A percentile compares a stretch with the other conserved stretches of the same genome.
Conservation (phyloP, 2,797 vertebrate genomes). For the Gymnoscopelus braueri region DNA sequence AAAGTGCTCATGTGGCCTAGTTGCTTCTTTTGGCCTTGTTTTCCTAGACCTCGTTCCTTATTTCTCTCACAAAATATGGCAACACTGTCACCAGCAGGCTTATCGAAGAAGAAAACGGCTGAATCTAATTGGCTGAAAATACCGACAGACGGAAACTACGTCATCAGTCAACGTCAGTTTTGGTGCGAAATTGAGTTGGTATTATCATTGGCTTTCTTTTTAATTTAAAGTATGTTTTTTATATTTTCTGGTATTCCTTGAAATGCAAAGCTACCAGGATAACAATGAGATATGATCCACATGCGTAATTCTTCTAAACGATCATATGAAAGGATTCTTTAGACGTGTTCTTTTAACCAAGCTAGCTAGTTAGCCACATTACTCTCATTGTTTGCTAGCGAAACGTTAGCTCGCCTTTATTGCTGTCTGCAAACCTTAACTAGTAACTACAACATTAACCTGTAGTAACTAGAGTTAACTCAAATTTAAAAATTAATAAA, state of each 20-base stretch:
- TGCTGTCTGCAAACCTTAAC: not conserved
- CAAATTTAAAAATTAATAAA: too few species aligned
- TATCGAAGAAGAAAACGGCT: conserved; percentile 16
- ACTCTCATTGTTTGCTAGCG: conserved; percentile 70
- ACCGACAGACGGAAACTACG: conserved; percentile 44
- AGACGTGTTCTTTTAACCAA: conserved; percentile 16
- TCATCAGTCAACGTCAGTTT: conserved; percentile 47
- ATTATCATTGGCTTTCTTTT: conserved; percentile 11
- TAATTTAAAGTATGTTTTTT: conserved; percentile 16
- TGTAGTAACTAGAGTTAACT: too few species aligned
- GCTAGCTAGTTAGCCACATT: conserved; percentile 11
- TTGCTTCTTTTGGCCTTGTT: too few species aligned
- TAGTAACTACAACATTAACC: not conserved
- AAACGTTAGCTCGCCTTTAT: conserved; percentile 28
- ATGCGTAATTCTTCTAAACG: not conserved
- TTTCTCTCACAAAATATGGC: too few species aligned
- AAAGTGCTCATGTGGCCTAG: too few species aligned
- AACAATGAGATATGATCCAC: conserved; percentile 7
- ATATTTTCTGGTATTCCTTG: not conserved
- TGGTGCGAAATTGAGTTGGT: conserved; percentile 73
- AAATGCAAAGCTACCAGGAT: not conserved
- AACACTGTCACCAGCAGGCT: too few species aligned
- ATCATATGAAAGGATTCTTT: not conserved
- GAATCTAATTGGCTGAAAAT: conserved; percentile 58
- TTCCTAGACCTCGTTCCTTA: too few species aligned